Conservation (phyloP, 1,140 invertebrate species). For the Cardiocondyla obscurior region DNA sequence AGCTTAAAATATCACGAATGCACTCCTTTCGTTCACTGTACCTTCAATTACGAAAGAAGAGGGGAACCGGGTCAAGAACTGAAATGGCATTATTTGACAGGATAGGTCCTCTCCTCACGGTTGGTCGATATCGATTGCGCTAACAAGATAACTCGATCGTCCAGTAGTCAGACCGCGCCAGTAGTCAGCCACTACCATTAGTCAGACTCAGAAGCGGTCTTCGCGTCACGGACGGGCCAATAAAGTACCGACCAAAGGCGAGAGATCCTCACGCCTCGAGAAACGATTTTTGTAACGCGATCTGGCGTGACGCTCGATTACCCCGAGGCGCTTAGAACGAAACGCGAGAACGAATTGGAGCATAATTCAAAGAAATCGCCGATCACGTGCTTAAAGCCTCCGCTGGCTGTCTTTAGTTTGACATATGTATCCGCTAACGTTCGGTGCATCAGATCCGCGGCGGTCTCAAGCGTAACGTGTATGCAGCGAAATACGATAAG, state of each 20-base stretch:
- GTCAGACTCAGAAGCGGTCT: constrained; percentile 48
- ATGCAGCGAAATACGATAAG: background rate
- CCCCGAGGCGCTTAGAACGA: constrained; percentile 56
- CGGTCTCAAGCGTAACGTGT: background rate
- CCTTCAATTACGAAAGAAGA: background rate
- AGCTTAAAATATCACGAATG: background rate
- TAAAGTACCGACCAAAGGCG: constrained; percentile 33
- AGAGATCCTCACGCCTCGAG: constrained; percentile 38
- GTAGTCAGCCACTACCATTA: constrained; percentile 52
- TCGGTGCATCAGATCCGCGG: background rate
- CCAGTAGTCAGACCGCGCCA: constrained; percentile 44
- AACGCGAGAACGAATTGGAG: constrained; percentile 73
- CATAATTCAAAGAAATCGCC: constrained; percentile 74
- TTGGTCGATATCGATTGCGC: constrained; percentile 48
- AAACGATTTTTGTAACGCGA: constrained; percentile 75
- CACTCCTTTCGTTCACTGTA: background rate
- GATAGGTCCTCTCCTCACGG: constrained; percentile 33
- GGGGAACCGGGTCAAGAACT: constrained; percentile 21
- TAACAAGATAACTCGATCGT: constrained; percentile 60
- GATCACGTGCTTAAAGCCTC: constrained; percentile 67
- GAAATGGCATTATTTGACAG: constrained; percentile 40
- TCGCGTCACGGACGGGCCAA: constrained; percentile 50
- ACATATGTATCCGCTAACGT: background rate
- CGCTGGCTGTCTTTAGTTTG: background rate
- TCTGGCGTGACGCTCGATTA: constrained; percentile 72